A percentile compares a stretch with the other conserved stretches of the same genome.
Evolutionary conservation across 2,888 invertebrate genomes (phyloP).

Genomic region (Cantharis rufa): DNA sequence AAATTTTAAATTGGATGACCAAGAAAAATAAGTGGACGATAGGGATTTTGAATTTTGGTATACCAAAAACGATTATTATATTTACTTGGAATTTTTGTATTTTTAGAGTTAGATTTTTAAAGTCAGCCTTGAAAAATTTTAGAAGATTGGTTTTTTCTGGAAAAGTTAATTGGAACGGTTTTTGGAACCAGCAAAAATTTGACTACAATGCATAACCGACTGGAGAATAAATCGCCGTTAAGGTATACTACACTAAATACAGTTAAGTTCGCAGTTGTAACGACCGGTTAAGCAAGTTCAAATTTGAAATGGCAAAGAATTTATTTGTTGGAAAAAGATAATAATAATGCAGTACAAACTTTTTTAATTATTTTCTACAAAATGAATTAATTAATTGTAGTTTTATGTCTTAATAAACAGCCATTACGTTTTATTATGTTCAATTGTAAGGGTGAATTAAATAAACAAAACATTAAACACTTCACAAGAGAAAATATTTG

Average conservation of each 20-base stretch:
- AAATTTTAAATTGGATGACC: too few relatives aligned
- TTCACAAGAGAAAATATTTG: slow-evolving; percentile 12
- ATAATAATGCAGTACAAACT: background rate
- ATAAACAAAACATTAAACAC: slow-evolving; percentile 14
- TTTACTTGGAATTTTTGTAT: too few relatives aligned
- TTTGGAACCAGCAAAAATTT: too few relatives aligned
- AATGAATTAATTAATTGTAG: slow-evolving; percentile 7
- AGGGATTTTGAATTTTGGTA: too few relatives aligned
- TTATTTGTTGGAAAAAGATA: background rate
- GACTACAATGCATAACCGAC: too few relatives aligned
- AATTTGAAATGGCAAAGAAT: background rate
- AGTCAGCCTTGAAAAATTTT: too few relatives aligned
- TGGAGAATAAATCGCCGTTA: background rate
- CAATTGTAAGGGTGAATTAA: slow-evolving; percentile 15
- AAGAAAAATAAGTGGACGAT: too few relatives aligned
- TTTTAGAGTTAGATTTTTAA: too few relatives aligned
- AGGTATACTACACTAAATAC: background rate
- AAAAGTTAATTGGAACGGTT: too few relatives aligned
- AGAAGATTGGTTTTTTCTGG: too few relatives aligned
- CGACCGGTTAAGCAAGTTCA: too few relatives aligned
- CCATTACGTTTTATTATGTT: slow-evolving; percentile 20
- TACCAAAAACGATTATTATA: too few relatives aligned
- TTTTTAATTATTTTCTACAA: background rate
- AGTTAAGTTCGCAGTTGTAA: background rate
- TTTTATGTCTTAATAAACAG: slow-evolving; percentile 25